Conservation (phyloP, 1,140 invertebrate species). For the Trichonephila clavata region DNA sequence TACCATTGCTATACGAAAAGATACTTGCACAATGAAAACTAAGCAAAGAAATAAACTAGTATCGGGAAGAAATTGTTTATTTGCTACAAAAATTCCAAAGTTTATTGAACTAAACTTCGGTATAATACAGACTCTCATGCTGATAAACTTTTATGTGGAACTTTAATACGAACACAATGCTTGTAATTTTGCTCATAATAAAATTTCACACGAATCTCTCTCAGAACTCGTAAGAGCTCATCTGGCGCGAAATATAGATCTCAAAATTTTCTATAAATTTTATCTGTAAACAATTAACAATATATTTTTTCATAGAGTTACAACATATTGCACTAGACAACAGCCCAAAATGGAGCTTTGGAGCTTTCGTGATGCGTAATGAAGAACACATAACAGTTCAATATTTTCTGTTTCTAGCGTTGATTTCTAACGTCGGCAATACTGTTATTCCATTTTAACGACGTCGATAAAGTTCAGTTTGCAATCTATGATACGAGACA, state of each 20-base stretch:
- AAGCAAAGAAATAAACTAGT: background rate
- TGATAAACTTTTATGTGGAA: conserved; percentile 64
- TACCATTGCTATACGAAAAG: no score
- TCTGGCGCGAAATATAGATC: conserved; percentile 61
- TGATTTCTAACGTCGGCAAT: conserved; percentile 71
- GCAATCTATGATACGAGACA: conserved; percentile 48
- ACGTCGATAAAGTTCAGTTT: conserved; percentile 57
- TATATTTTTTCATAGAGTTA: conserved; percentile 62
- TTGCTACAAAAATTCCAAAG: conserved; percentile 71
- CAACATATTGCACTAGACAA: conserved; percentile 74
- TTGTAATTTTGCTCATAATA: conserved; percentile 62
- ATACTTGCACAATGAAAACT: background rate
- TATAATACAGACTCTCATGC: conserved; percentile 71
- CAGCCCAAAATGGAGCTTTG: conserved; percentile 43
- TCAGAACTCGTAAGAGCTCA: conserved; percentile 12
- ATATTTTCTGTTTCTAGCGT: conserved; percentile 53
- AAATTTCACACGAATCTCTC: conserved; percentile 52
- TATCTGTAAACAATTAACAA: conserved; percentile 73
- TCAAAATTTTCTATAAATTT: conserved; percentile 75
- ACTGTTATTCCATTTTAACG: conserved; percentile 64
- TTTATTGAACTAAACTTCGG: conserved; percentile 72
- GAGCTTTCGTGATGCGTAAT: conserved; percentile 55
- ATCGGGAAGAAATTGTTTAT: conserved; percentile 50
- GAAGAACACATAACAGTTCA: conserved; percentile 68
- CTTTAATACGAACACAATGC: conserved; percentile 69